Base-by-base conservation (phyloP, 2,888 invertebrate species). In the Scaptomyza tumidula region DNA sequence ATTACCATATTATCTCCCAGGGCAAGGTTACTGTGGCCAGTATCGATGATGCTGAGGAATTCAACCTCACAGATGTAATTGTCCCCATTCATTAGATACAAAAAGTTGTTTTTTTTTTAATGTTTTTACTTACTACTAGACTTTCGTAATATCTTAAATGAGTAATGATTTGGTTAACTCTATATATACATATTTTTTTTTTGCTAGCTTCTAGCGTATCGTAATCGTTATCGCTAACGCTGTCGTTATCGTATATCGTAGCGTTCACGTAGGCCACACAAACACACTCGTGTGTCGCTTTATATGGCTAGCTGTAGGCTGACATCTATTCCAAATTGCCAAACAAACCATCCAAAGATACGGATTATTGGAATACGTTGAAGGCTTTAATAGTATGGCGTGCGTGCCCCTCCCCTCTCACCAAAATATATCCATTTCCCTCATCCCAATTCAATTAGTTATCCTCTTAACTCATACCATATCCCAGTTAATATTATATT, bases 41-140 rank as follows among this genome's bases (percentile, higher is more conserved):
- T 93, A 95, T 98, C 92, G 97, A 98, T 93, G 98, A 98, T 93
- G 95, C 94, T 90, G 98, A 97, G 93, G 98, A 98, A 94, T 95
- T 96, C 94, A 80, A 74, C 78, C 93, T 96, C 91, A 97, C 97
- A 90, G 96, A 96, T 94, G 96, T 96, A 96, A 96, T 91, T 91
- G 74, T 61, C 70, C 80, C 46, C 46, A 50, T 44, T 44, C 46
- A 50, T 54, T 50, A 75, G 65, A 74, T 64, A 57, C 66, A 60
- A 68, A 65, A 55, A 41, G 71, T 19, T 35, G 35, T 35, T 49
- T 49, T 27, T 46, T 46, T 29, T 50, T 71, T 46, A 46, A 67
- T 77, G 56, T 75, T 65, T 44, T 78, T 63, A 46, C 53, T 63
- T 33, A 61, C 66, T 64, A 78, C 70, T 68, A 74, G 65, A 58